phyloP scores from a whole-genome alignment of 2,113 vertebrate species.

The Carlito syrichta region DNA sequence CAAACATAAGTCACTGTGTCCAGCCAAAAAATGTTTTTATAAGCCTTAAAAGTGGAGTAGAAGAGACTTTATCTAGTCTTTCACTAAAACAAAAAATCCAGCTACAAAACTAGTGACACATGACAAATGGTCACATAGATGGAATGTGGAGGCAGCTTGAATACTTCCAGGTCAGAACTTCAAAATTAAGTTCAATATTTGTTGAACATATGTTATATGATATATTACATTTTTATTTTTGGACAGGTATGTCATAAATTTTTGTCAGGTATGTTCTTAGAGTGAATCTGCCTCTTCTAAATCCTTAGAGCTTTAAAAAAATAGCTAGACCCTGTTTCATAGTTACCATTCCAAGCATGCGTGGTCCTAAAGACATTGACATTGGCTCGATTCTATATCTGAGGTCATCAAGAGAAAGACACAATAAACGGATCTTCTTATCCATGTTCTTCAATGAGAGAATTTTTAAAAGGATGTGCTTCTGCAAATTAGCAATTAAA shows the following conservation, averaged over 20 bases:
- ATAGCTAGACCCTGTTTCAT: neutral
- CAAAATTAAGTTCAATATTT: constrained; percentile 35
- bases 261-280: neutral
- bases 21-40: no score
- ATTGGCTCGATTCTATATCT: neutral
- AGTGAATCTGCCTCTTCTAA: neutral
- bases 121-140: neutral
- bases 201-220: neutral
- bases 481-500: neutral
- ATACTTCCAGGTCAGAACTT: neutral
- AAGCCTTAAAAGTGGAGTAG: no score
- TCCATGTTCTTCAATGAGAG: neutral
- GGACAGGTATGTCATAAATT: neutral
- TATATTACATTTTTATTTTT: constrained; percentile 3
- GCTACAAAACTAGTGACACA: neutral
- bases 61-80: neutral
- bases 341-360: neutral
- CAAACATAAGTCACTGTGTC: no score
- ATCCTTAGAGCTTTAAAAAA: constrained; percentile 1
- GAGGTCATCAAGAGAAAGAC: neutral
- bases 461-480: neutral
- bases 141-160: neutral
- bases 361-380: neutral
- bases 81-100: neutral
- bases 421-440: neutral